Conservation (phyloP, 1,140 invertebrate species). For the Drosophila nasuta region DNA sequence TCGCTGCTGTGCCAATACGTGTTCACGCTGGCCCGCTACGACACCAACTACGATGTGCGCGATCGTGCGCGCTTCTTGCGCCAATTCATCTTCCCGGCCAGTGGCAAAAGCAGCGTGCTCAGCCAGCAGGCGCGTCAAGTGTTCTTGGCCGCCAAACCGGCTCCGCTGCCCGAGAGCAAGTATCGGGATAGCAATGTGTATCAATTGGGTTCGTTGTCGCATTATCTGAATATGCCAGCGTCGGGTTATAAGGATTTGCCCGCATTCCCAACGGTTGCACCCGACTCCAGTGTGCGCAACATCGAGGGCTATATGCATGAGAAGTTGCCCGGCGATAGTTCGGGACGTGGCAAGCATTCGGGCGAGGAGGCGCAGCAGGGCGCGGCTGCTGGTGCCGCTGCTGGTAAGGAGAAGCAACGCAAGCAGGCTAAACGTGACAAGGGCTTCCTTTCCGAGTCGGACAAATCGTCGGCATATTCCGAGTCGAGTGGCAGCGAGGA, state of each 20-base stretch:
- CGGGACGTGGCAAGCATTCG: slow-evolving; percentile 21
- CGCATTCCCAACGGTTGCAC: slow-evolving; percentile 91
- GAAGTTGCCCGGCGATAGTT: slow-evolving; percentile 49
- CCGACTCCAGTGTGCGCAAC: slow-evolving; percentile 92
- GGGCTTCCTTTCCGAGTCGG: slow-evolving; percentile 80
- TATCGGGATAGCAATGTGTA: slow-evolving; percentile 92
- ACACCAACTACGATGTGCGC: slow-evolving; percentile 98
- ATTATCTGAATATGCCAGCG: slow-evolving; percentile 95
- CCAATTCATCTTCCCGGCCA: slow-evolving; percentile 91
- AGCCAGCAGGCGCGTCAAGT: slow-evolving; percentile 92
- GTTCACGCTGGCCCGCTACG: slow-evolving; percentile 98
- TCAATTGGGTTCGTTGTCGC: slow-evolving; percentile 97
- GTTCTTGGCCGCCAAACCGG: slow-evolving; percentile 96
- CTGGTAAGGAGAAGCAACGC: background rate
- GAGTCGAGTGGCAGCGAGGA: slow-evolving; percentile 58
- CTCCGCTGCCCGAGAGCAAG: slow-evolving; percentile 91
- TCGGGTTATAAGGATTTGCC: slow-evolving; percentile 95
- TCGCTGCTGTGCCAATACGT: slow-evolving; percentile 96
- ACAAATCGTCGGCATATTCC: slow-evolving; percentile 71
- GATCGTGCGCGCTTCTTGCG: slow-evolving; percentile 95
- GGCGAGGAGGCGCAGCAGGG: slow-evolving; percentile 1
- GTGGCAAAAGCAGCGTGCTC: slow-evolving; percentile 86
- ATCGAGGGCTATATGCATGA: slow-evolving; percentile 87
- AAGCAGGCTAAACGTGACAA: slow-evolving; percentile 64
- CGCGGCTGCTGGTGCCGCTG: background rate